Evolutionary conservation across 2,888 invertebrate species (phyloP).

Genomic region (Sinodicranocentrus sp.): DNA sequence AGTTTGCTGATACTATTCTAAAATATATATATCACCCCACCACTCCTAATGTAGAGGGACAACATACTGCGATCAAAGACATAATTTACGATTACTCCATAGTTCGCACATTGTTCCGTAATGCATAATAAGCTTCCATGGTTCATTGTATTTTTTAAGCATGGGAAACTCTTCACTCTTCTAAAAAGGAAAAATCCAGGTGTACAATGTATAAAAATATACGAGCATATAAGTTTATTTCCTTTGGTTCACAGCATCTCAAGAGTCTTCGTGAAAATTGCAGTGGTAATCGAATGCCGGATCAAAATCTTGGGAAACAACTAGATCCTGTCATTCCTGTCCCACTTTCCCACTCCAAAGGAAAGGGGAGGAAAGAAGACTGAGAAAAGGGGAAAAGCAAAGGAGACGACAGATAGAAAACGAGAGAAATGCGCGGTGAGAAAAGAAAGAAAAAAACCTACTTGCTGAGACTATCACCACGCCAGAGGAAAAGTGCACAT

Average conservation of each 20-base stretch:
- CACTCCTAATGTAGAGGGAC: constrained; percentile 1
- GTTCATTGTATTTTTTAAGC: no score
- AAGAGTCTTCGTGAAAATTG: not conserved
- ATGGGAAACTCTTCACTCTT: no score
- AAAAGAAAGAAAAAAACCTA: not conserved
- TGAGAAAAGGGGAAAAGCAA: no score
- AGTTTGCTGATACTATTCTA: not conserved
- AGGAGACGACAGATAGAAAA: no score
- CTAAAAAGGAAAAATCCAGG: no score
- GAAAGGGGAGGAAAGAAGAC: no score
- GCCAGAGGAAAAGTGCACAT: no score
- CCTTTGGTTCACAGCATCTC: no score
- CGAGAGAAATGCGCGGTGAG: not conserved
- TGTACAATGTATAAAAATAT: no score
- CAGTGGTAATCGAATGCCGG: not conserved
- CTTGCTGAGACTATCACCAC: no score
- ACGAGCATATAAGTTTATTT: no score
- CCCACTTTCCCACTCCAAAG: not conserved
- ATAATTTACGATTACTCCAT: constrained; percentile 2
- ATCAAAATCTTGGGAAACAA: not conserved
- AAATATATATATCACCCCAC: constrained; percentile 6
- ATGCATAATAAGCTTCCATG: not conserved
- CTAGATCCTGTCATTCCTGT: constrained; percentile 7
- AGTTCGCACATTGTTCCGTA: not conserved
- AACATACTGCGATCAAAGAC: not conserved